phyloP scores from a whole-genome alignment of 1,140 invertebrate species.

The Cardiocondyla obscurior region DNA sequence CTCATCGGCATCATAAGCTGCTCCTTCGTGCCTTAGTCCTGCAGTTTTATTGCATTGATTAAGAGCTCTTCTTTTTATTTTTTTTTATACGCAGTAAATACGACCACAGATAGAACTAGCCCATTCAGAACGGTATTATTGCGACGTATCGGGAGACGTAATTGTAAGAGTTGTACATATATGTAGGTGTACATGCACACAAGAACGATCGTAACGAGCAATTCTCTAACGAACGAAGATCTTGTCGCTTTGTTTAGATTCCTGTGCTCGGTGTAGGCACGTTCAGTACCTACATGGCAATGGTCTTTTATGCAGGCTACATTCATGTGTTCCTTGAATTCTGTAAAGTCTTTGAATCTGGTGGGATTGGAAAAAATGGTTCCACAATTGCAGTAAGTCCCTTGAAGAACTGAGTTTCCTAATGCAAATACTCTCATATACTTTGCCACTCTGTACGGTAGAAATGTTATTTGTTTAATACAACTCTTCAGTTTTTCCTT shows the following conservation, averaged over 20 bases:
- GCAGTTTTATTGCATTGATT: conserved; percentile 5
- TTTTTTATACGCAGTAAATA: conserved; percentile 1
- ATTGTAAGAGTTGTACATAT: not conserved
- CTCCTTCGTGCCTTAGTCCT: conserved; percentile 44
- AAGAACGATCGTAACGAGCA: conserved; percentile 19
- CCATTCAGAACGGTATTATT: not conserved
- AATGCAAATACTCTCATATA: conserved; percentile 41
- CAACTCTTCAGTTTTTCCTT: conserved; percentile 11
- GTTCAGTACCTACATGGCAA: conserved; percentile 85
- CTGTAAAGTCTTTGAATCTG: conserved; percentile 87
- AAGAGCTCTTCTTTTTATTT: conserved; percentile 5
- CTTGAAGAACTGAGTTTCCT: conserved; percentile 25
- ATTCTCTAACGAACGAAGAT: conserved; percentile 63
- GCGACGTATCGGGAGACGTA: not conserved
- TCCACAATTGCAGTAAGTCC: conserved; percentile 95
- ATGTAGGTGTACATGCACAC: not conserved
- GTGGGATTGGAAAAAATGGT: conserved; percentile 96
- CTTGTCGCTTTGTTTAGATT: conserved; percentile 84
- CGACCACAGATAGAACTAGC: conserved; percentile 63
- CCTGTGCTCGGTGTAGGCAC: conserved; percentile 84
- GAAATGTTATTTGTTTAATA: conserved; percentile 49
- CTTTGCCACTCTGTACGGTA: conserved; percentile 51
- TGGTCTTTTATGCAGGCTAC: conserved; percentile 87
- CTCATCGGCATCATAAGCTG: conserved; percentile 17
- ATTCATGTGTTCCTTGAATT: conserved; percentile 87